Conservation (phyloP, 2,113 vertebrate genomes). For the Scopus umbretta region DNA sequence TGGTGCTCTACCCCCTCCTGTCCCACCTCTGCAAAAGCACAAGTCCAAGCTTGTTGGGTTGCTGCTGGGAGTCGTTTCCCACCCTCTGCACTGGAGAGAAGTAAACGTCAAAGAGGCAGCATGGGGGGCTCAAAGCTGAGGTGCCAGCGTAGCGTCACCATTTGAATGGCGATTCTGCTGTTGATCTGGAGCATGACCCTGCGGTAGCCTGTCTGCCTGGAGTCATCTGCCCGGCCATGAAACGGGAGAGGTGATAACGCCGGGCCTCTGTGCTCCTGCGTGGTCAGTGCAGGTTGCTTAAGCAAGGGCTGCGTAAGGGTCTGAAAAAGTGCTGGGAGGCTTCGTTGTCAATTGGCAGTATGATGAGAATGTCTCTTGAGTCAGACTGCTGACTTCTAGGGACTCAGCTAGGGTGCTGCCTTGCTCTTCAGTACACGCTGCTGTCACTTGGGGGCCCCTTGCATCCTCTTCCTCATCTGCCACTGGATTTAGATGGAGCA, state of each 20-base stretch:
- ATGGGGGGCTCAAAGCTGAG: background rate
- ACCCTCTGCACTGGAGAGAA: background rate
- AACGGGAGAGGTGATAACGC: background rate
- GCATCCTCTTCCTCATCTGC: background rate
- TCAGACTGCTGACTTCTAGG: background rate
- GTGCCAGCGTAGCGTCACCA: accelerated
- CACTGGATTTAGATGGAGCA: background rate
- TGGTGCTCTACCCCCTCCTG: background rate
- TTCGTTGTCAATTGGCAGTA: accelerated
- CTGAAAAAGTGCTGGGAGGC: background rate
- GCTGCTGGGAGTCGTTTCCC: background rate
- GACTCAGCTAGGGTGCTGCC: background rate
- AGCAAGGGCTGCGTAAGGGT: background rate
- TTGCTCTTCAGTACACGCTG: background rate
- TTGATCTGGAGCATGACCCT: background rate
- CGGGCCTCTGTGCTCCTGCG: background rate
- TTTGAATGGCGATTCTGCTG: background rate
- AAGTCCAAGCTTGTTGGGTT: background rate
- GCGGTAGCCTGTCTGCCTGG: background rate
- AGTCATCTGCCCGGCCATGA: background rate
- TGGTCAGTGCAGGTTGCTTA: accelerated
- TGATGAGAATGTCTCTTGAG: background rate
- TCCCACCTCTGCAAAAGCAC: background rate
- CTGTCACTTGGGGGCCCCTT: background rate
- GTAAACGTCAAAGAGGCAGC: background rate